Percentiles rank a stretch among this genome's conserved stretches.
Conservation (phyloP, 1,140 invertebrate species). For the Drosophila biarmipes region DNA sequence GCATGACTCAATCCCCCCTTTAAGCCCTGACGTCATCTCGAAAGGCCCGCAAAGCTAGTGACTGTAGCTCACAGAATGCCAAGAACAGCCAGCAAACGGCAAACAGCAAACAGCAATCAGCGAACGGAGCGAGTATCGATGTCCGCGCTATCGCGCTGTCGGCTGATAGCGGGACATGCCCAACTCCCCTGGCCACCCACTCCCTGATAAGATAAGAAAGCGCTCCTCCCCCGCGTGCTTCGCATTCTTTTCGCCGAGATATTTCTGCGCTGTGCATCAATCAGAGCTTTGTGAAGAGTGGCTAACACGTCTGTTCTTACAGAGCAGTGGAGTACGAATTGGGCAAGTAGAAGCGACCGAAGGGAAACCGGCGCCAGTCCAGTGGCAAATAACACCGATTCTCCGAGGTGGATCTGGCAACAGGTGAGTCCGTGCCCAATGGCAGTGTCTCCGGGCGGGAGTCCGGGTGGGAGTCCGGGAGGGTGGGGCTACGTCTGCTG, state of each 20-base stretch:
- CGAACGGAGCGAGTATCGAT: constrained; percentile 29
- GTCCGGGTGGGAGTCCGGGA: background rate
- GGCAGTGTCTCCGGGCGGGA: background rate
- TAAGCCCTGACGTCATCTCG: constrained; percentile 19
- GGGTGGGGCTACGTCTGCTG: constrained; percentile 41
- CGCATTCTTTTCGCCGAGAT: constrained; percentile 24
- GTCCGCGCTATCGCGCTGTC: constrained; percentile 23
- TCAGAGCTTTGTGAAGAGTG: constrained; percentile 37
- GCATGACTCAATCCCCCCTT: background rate
- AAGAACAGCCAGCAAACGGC: background rate
- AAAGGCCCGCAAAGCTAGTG: constrained; percentile 6
- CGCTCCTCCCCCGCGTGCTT: constrained; percentile 23
- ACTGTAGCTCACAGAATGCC: constrained; percentile 10
- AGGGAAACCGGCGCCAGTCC: constrained; percentile 40
- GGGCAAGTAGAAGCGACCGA: constrained; percentile 24
- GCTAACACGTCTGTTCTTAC: constrained; percentile 31
- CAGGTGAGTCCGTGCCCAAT: constrained; percentile 27
- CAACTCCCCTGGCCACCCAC: constrained; percentile 15
- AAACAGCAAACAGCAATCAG: constrained; percentile 21
- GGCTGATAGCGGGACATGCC: constrained; percentile 38
- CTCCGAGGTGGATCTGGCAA: constrained; percentile 18
- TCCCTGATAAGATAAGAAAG: constrained; percentile 39
- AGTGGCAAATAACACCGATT: constrained; percentile 31
- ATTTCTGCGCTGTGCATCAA: constrained; percentile 42
- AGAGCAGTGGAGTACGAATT: constrained; percentile 36